A percentile compares a stretch with the other conserved stretches of the same genome.
phyloP scores from a whole-genome alignment of 1,140 invertebrate genomes.

The Bombus cullumanus region DNA sequence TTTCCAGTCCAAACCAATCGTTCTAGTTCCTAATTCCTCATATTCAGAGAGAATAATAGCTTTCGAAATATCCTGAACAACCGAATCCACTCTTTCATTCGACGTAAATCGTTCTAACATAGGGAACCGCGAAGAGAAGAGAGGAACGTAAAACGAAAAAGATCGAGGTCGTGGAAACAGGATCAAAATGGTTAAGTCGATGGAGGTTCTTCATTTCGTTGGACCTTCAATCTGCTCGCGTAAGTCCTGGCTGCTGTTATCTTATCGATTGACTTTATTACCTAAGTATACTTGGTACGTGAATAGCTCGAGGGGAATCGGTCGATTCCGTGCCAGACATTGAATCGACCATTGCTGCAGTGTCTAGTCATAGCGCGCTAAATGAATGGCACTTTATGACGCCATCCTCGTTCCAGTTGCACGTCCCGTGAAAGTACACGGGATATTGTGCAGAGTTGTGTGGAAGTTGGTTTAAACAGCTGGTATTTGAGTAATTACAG shows the following conservation, averaged over 20 bases:
- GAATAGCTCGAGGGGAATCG: conserved; percentile 34
- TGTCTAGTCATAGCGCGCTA: conserved; percentile 18
- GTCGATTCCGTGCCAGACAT: conserved; percentile 37
- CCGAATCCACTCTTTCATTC: background rate
- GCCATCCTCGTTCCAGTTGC: background rate
- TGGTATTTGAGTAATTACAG: background rate
- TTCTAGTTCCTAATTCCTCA: background rate
- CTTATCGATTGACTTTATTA: conserved; percentile 52
- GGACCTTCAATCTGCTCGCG: conserved; percentile 29
- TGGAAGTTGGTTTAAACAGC: background rate
- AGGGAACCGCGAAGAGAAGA: background rate
- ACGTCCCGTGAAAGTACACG: background rate
- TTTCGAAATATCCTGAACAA: background rate
- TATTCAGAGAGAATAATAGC: no score
- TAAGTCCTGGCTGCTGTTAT: conserved; percentile 34
- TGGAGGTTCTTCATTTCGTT: background rate
- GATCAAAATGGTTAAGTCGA: conserved; percentile 9
- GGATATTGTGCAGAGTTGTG: background rate
- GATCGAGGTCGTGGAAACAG: background rate
- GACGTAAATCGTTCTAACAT: background rate
- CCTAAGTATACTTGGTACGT: conserved; percentile 34
- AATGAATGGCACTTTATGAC: conserved; percentile 38
- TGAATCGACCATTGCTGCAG: conserved; percentile 23
- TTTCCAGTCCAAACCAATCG: background rate
- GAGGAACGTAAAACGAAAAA: background rate